Evolutionary conservation across 2,113 vertebrate genomes (phyloP), one percentile per base, ranked within the genome.

Genomic region (Natator depressus): DNA sequence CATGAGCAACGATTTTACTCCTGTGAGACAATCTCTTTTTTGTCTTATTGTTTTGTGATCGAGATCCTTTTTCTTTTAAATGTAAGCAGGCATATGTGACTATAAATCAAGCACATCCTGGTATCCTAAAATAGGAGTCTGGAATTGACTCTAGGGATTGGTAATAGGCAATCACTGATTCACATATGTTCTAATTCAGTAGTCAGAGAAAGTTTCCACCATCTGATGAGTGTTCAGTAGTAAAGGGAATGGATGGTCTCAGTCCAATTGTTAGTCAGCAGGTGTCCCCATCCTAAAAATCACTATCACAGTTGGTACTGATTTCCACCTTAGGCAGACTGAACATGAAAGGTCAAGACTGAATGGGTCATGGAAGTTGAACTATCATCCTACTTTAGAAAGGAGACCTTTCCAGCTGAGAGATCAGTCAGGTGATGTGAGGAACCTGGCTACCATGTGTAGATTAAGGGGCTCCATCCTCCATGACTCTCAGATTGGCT

Each of bases 371-470:
- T 47, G 69, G n/a, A 93, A 27, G 12, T 31, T 7, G 5, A 50
- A 50, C 78, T 0, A 0, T 80, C 49, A 75, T 88, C 0, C 0
- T 3, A 14, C 0, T 50, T 17, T 16, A 29, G 35, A 5, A 2
- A 1, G 0, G 55, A 42, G 90, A 93, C 24, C 3, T 4, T 78
- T 47, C 24, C 24, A 78, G 10, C 24, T 78, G 42, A 14, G 7
- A 78, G 42, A 35, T 0, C 1, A 75, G 38, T 47, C 19, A 1
- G 0, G 0, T 0, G 59, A 54, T 85, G 24, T 24, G 14, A 2
- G 92, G 89, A 79, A 76, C 25, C 10, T 85, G 82, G 82, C 0
- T 4, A 46, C 49, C 90, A 13, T 6, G 19, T 4, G 9, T 87
- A 96, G 84, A 91, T 86, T 42, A 93, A 80, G 38, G 81, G 55